These are phyloP conservation scores for Wasmannia auropunctata DNA, from an alignment of 1,140 invertebrate genomes.

Conservation along the genomic window DNA sequence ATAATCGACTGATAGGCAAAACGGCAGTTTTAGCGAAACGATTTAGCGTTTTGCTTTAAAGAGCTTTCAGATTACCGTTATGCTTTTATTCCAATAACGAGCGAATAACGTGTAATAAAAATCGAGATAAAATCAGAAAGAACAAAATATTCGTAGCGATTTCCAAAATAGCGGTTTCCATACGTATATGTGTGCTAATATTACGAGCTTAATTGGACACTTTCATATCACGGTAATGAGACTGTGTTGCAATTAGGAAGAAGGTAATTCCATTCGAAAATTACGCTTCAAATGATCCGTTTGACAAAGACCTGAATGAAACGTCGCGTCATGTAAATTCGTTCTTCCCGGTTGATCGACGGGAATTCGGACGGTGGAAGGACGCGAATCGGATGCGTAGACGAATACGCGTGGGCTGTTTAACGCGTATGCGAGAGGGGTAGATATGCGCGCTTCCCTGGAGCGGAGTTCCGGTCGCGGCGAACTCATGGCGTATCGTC, in stretches of 20 bases:
- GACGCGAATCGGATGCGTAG: slow-evolving; percentile 31
- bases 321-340: background rate
- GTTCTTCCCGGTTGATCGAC: slow-evolving; percentile 44
- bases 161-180: background rate
- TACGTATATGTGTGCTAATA: background rate
- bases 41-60: background rate
- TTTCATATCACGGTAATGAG: background rate
- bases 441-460: slow-evolving; percentile 81
- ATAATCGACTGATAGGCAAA: background rate
- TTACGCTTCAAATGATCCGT: background rate
- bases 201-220: slow-evolving; percentile 18
- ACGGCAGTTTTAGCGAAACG: background rate
- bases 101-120: background rate
- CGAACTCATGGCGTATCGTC: slow-evolving; percentile 66
- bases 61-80: background rate
- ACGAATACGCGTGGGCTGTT: slow-evolving; percentile 45
- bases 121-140: slow-evolving; percentile 13
- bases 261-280: background rate
- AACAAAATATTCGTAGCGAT: background rate
- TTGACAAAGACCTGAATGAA: background rate
- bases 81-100: background rate
- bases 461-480: slow-evolving; percentile 82
- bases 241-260: background rate
- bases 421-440: slow-evolving; percentile 74
- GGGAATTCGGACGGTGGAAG: slow-evolving; percentile 49